These are phyloP conservation scores for Gopherus evgoodei DNA, from an alignment of 2,113 vertebrate genomes.

Conservation along the genomic window DNA sequence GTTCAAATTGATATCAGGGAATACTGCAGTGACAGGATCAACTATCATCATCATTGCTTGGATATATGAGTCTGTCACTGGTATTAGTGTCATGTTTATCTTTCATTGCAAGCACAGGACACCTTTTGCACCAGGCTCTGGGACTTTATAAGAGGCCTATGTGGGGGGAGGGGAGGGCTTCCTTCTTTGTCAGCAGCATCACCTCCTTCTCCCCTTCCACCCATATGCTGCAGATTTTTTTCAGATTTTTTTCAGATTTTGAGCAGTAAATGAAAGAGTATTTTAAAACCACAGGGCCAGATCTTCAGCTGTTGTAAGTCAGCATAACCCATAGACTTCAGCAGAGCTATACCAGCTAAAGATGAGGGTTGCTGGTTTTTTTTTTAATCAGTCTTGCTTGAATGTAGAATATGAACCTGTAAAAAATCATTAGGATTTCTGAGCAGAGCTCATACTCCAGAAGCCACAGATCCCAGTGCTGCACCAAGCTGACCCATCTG, in stretches of 20 bases:
- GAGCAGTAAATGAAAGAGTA: neutral
- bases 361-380: neutral
- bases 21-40: neutral
- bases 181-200: neutral
- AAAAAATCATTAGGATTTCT: neutral
- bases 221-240: neutral
- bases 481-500: neutral
- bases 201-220: neutral
- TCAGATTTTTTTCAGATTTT: neutral
- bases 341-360: neutral
- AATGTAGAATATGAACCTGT: neutral
- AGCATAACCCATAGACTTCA: neutral
- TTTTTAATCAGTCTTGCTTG: neutral
- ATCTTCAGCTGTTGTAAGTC: neutral
- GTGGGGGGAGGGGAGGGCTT: fast-evolving
- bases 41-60: neutral
- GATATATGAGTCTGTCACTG: neutral
- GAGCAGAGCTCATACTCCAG: neutral
- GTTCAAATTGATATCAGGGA: neutral
- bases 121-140: neutral
- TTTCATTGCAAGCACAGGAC: neutral
- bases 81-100: neutral
- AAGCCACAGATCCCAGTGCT: neutral
- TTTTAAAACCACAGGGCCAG: neutral
- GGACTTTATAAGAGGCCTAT: slow-evolving; percentile 13